Percentiles rank a stretch among this genome's conserved stretches.
These are phyloP conservation scores for Pyralis farinalis DNA, from an alignment of 2,888 invertebrate species.

Conservation along the genomic window DNA sequence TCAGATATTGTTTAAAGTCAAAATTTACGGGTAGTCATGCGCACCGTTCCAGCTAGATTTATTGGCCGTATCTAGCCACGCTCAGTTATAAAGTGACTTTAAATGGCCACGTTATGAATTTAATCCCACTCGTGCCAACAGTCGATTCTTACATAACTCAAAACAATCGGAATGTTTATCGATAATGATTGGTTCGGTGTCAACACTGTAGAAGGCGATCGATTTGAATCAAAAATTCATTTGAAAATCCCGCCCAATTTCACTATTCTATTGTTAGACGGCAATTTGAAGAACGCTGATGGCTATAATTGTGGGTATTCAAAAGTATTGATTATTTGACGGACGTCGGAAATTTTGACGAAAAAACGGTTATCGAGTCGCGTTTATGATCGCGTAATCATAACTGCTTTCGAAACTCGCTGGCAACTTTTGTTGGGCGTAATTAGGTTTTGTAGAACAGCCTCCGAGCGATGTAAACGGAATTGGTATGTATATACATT, in stretches of 20 bases:
- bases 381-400: constrained; percentile 54
- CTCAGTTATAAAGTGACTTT: constrained; percentile 48
- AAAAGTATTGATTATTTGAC: constrained; percentile 35
- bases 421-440: constrained; percentile 38
- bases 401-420: constrained; percentile 23
- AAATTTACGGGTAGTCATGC: constrained; percentile 60
- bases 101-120: constrained; percentile 42
- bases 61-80: constrained; percentile 42
- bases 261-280: constrained; percentile 39
- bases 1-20: constrained; percentile 46
- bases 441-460: constrained; percentile 43
- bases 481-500: constrained; percentile 47
- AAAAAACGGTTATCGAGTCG: constrained; percentile 40
- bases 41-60: constrained; percentile 47
- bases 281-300: constrained; percentile 29
- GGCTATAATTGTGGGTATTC: constrained; percentile 34
- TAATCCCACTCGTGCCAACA: constrained; percentile 20
- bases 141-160: constrained; percentile 6
- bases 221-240: constrained; percentile 40
- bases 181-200: constrained; percentile 21
- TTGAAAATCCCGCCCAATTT: constrained; percentile 25
- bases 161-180: constrained; percentile 12
- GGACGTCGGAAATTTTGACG: constrained; percentile 31
- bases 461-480: constrained; percentile 43
- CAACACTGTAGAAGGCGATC: constrained; percentile 30